Evolutionary conservation across 2,113 vertebrate genomes (phyloP), one percentile per base, ranked within the genome.

Genomic region (Lathamus discolor): DNA sequence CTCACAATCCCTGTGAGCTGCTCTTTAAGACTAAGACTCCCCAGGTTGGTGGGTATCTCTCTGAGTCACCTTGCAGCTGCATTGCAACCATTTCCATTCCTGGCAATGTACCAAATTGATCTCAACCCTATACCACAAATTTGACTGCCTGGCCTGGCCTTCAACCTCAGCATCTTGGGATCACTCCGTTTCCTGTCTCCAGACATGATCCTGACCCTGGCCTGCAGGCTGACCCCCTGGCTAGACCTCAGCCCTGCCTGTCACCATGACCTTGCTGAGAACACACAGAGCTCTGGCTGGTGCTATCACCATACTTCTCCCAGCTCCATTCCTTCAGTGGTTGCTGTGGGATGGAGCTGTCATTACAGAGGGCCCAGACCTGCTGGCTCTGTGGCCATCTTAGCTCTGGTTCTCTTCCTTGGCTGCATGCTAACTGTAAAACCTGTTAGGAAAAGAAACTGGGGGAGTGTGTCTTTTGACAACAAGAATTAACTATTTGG

Each of bases 371-470:
- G 7, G 3, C 22, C 14, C 41, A 80, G 17, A 44, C 14, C 33
- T 37, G 22, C 24, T 63, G 13, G 25, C 17, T 63, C n/a, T 41
- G 39, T 33, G 18, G 22, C 28, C 35, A 66, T 5, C 7, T 81
- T 1, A 1, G n/a, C 18, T 69, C 20, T 0, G 0, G 10, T 64
- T 74, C 17, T 22, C 29, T 79, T 13, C 28, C 49, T 66, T 33
- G 14, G 12, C 12, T 91, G 10, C 35, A 44, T 7, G 13, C 35
- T 51, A 49, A 54, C 9, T 8, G 19, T 27, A 61, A 92, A 68
- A 61, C 7, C 35, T 74, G 11, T 17, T 24, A 23, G 28, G 35
- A 87, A 66, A 82, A 82, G 24, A 64, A 66, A 74, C 9, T 24
- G 49, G 6, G 7, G 2, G 4, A 64, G 3, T 7, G 25, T 20